Base-by-base conservation (phyloP, 2,113 vertebrate genomes). In the Proteles cristata region DNA sequence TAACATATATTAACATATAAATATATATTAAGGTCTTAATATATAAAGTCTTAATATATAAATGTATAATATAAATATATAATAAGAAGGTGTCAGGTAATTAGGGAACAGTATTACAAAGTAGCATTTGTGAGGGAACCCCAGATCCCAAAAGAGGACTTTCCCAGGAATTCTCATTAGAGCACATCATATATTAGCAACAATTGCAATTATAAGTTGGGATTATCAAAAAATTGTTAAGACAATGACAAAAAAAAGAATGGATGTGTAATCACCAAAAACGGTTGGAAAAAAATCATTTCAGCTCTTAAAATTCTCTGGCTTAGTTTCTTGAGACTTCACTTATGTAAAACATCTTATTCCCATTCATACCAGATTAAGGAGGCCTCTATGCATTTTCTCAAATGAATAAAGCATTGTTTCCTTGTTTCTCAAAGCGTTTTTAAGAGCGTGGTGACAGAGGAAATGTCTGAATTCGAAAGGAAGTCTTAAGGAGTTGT, bases 401-500 rank as follows among this genome's bases (percentile, higher is more conserved):
- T 71, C 80, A 97, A 92, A 89, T 87, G 98, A 96, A 96, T 96
- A 88, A 94, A 86, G 80, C 90, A 71, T 53, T 61, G 33, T 88
- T 94, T 97, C 97, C 65, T 43, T 9, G 10, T 74, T 97, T 97
- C 98, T 98, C 97, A 66, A 92, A 92, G 90, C 80, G 25, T 92
- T 84, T 68, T 55, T 76, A 81, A 71, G 65, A 90, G 61, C 0
- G 4, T 94, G 88, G 88, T 73, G 96, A 98, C 83, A 53, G 90
- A 90, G 95, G 84, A 93, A 96, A 84, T 63, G 45, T 82, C 90
- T 82, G 95, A 61, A 65, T 96, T 94, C 84, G 79, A 97, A 97
- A 97, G 97, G 94, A 97, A 96, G 84, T 88, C 97, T 96, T 96
- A 92, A 92, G 79, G 55, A 83, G 68, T 81, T 97, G 90, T 96